A percentile compares a stretch with the other conserved stretches of the same genome.
phyloP scores from a whole-genome alignment of 2,888 invertebrate species.

The Drosophila mulleri region DNA sequence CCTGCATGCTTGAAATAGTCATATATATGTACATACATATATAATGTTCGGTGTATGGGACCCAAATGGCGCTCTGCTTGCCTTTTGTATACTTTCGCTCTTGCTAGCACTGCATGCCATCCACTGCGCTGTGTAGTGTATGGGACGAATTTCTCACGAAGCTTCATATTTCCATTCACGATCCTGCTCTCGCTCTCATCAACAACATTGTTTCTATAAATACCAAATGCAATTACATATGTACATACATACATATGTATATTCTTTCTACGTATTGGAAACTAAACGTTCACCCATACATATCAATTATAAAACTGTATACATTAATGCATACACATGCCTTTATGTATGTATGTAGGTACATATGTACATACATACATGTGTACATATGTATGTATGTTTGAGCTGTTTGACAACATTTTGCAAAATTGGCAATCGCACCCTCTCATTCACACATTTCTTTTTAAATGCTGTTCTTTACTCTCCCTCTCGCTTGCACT shows the following conservation, averaged over 20 bases:
- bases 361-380: too few species aligned
- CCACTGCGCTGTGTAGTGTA: not conserved
- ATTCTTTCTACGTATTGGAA: constrained; percentile 1
- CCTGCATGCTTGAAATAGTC: not conserved
- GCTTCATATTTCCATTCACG: not conserved
- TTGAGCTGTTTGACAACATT: constrained; percentile 11
- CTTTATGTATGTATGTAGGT: not conserved
- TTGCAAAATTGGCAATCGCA: not conserved
- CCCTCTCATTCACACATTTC: not conserved
- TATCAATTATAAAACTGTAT: too few species aligned
- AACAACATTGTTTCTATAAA: not conserved
- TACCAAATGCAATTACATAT: constrained; percentile 4
- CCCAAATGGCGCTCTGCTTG: not conserved
- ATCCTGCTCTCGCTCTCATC: not conserved
- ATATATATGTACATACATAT: not conserved
- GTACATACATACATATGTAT: too few species aligned
- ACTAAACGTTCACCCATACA: not conserved
- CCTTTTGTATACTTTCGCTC: constrained; percentile 1
- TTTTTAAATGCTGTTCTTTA: not conserved
- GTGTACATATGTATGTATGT: too few species aligned
- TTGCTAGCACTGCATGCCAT: not conserved
- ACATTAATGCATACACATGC: too few species aligned
- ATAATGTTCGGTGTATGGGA: constrained; percentile 1
- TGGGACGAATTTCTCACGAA: not conserved
- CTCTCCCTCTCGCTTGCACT: constrained; percentile 15